Conservation (phyloP, 2,888 invertebrate genomes). For the Helobdella robusta region DNA sequence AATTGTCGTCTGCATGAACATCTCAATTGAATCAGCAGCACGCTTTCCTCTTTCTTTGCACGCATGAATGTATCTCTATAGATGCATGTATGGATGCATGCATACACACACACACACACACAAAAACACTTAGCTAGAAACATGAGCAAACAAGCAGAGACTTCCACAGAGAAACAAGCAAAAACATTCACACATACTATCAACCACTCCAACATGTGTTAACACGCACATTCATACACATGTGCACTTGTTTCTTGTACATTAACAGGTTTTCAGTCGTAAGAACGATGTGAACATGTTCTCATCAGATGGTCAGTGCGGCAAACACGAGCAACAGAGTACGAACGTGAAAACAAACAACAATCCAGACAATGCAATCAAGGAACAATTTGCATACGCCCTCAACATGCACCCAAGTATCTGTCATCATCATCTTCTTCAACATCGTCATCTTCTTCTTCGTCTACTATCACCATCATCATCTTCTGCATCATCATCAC, state of each 20-base stretch:
- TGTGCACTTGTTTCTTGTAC: neutral
- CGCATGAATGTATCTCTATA: neutral
- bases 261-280: slow-evolving; percentile 5
- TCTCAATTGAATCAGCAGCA: too few species aligned
- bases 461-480: too few species aligned
- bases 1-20: neutral
- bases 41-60: neutral
- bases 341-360: neutral
- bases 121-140: slow-evolving; percentile 14
- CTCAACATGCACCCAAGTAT: neutral
- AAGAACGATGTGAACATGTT: neutral
- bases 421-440: too few species aligned
- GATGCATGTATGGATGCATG: neutral
- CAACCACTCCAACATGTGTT: slow-evolving; percentile 17
- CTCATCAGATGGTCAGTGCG: neutral
- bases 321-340: neutral
- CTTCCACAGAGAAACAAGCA: neutral
- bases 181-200: slow-evolving; percentile 19
- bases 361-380: neutral
- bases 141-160: slow-evolving; percentile 6
- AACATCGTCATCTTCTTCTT: too few species aligned
- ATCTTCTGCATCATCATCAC: too few species aligned
- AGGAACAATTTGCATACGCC: slow-evolving; percentile 3
- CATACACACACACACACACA: slow-evolving; percentile 15
- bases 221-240: slow-evolving; percentile 19